Evolutionary conservation across 1,140 invertebrate species (phyloP), one percentile per base, ranked within the genome.

Genomic region (Atta texana): DNA sequence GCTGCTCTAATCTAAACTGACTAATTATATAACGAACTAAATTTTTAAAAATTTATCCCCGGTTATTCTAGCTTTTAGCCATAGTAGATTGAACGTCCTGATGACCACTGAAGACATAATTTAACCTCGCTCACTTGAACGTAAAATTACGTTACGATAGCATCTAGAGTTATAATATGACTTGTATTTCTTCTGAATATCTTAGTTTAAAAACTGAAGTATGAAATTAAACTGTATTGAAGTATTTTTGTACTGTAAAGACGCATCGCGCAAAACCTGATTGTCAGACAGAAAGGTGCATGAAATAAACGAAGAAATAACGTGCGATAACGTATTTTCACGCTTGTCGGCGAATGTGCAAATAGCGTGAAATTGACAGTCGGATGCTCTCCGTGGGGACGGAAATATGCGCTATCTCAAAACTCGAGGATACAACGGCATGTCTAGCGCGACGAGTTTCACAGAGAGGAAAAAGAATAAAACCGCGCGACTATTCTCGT

Each of bases 291-390:
- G 68, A 31, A n/a, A 49, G 55, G 28, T 61, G 66, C 78, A 14
- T 81, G 69, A 61, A 84, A 84, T 84, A 75, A 84, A 84, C 69
- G 55, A 74, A 74, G 24, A 55, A 59, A 74, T 61, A 74, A 82
- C 80, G 39, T 57, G 80, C 69, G 80, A 75, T 84, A 84, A 84
- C 80, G 69, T 84, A 84, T 84, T 84, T 84, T 75, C 80, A 84
- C 69, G 80, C 69, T 84, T 84, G 80, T 63, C 80, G 39, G 55
- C 80, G 39, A 75, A 75, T 84, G 80, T 51, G 80, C 80, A 84
- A 84, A 75, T 84, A 84, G 80, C 69, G 55, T 84, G 69, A 84
- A 84, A 84, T 84, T 84, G 80, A 84, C 80, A 84, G 55, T n/a
- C 80, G 69, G 80, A 74, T 74, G 80, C 80, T 75, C 80, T 75